These are phyloP conservation scores for Limosa lapponica DNA, from an alignment of 2,797 vertebrate genomes.

Conservation along the genomic window DNA sequence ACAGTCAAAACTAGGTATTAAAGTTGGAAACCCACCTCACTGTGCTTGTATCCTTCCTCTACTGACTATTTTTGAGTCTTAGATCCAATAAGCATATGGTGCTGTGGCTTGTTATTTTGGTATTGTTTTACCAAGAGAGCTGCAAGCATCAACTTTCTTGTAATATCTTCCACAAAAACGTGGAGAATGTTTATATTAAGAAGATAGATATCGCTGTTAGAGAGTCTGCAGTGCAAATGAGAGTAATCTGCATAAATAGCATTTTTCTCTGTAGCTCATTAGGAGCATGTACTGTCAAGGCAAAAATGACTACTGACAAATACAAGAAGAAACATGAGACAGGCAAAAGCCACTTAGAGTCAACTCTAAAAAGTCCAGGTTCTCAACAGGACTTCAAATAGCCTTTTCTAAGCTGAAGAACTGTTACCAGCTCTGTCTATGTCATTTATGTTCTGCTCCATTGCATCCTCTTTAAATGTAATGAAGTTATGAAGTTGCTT, in stretches of 20 bases:
- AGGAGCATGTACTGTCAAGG: not conserved
- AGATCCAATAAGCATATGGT: not conserved
- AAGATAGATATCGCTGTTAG: not conserved
- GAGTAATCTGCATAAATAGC: slow-evolving; percentile 1
- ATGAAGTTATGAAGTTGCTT: slow-evolving; percentile 62
- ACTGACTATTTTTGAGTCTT: not conserved
- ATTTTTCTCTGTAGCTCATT: slow-evolving; percentile 28
- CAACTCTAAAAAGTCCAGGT: not conserved
- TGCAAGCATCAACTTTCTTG: not conserved
- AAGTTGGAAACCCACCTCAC: not conserved
- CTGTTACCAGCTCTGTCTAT: slow-evolving; percentile 4
- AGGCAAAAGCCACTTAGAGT: not conserved
- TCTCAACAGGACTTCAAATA: slow-evolving; percentile 26
- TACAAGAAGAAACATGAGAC: not conserved
- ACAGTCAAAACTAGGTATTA: not conserved
- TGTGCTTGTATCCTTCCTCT: not conserved
- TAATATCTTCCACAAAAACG: not conserved
- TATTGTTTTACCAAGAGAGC: slow-evolving; percentile 1
- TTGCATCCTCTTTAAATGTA: slow-evolving; percentile 47
- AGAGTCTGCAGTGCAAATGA: not conserved
- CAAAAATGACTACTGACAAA: not conserved
- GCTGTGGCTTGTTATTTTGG: not conserved
- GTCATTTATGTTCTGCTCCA: slow-evolving; percentile 61
- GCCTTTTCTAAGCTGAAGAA: slow-evolving; percentile 12
- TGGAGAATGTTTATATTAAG: not conserved